Base-by-base conservation (phyloP, 2,888 invertebrate genomes). In the Escarpia spicata region DNA sequence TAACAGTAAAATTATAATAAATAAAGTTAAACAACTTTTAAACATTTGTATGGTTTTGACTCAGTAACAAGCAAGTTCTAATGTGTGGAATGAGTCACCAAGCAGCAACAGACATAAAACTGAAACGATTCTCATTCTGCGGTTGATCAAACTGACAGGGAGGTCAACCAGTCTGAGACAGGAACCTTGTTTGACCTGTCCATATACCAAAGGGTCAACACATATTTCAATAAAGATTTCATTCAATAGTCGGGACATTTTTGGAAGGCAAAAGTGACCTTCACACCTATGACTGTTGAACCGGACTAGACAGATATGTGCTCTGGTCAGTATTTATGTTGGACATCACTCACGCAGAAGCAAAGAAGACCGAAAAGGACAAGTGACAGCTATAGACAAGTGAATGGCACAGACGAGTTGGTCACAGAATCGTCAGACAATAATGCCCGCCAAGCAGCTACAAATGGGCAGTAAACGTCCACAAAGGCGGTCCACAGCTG, bases 401-500 rank as follows among this genome's bases (percentile, higher is more conserved):
- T 75, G 75, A 75, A 75, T 75, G 75, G 75, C 75, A 26, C 75
- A 75, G 75, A 75, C 4, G 75, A 75, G 75, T 75, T 26, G 26
- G 75, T 75, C 75, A 75, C 75, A 75, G 75, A 75, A 19, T 75
- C 26, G 75, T 75, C 19, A 4, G n/a, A 75, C 75, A 75, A 75
- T 75, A 75, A 75, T 6, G 75, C 19, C 60, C n/a, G n/a, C 19
- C 75, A 75, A 75, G 75, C 19, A 4, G 75, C n/a, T 26, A 3
- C 75, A 75, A 75, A 75, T 75, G 75, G 75, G 75, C 75, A 75
- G 75, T 75, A 75, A 75, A 75, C 3, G 75, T 75, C 75, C 75
- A 75, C 75, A 75, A 75, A 75, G 75, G 75, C 75, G 75, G 75
- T 75, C 75, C 15, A 75, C 75, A 6, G 75, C 3, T 75, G 75